Evolutionary conservation across 1,140 invertebrate genomes (phyloP), one percentile per base, ranked within the genome.

Genomic region (Drosophila athabasca): DNA sequence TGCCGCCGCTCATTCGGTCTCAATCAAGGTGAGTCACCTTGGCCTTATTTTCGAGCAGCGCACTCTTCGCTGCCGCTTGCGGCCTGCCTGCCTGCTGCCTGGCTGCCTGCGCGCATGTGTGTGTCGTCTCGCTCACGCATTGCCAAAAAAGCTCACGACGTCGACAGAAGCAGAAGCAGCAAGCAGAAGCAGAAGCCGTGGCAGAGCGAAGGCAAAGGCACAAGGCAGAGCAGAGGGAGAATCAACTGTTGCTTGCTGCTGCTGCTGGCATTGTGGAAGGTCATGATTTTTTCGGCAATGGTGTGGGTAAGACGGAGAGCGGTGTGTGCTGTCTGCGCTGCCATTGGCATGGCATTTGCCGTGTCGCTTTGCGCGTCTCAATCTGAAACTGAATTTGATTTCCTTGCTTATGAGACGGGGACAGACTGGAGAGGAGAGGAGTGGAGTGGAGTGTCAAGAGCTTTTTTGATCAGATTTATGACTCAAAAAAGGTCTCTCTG

Each of bases 11-110:
- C 76, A 90, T 85, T 81, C 87, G 80, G 90, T 91, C 87, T 88
- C 79, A 90, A 90, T 90, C 88, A 90, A 90, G 90, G 90, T 91
- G 82, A 91, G 78, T 85, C 79, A 91, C 90, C 90, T 91, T 91
- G 90, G 90, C 90, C 90, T 91, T 91, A 91, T 91, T 91, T 90
- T 88, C 64, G 77, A 83, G 76, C 83, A 83, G 79, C 83, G 83
- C 83, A 88, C 82, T 85, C 82, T 85, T 85, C 79, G 58, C 62
- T 62, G 71, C 15, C 9, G 35, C 17, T 19, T 26, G 24, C 24
- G 4, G 24, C 24, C 49, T 17, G 46, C 11, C 11, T 73, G 35
- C 45, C 31, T 43, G 9, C 35, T 19, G 64, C 48, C 26, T 51
- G 50, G 6, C 19, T 44, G 51, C 50, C 19, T 70, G 57, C 62